Evolutionary conservation across 2,797 vertebrate species (phyloP), one percentile per base, ranked within the genome.

Genomic region (Paedocypris micromegethes): DNA sequence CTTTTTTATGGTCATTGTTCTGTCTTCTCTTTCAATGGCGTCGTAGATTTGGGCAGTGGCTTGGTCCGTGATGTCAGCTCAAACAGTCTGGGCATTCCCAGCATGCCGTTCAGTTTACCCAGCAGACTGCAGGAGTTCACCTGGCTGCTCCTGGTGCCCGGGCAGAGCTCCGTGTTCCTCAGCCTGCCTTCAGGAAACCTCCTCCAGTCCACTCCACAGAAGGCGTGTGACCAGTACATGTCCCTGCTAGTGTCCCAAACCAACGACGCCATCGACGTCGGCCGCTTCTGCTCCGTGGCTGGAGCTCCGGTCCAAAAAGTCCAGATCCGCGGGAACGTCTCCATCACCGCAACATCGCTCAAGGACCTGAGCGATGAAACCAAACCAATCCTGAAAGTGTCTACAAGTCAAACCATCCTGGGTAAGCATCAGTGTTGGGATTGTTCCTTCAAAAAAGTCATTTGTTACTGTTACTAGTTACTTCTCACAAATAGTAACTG

Each of bases 281-380:
- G 96, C 5, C 71, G 81, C 3, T 98, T 95, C 84, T 98, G 96
- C 79, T 82, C 79, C 0, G 74, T 80, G 0, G 5, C 3, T 23
- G 47, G 66, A 8, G 94, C 95, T 40, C 73, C 78, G 23, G 89
- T 97, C 59, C 77, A 90, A 76, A 93, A 87, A 70, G 77, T 99
- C 75, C 92, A 92, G 82, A 80, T 94, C 75, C 89, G 88, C 46
- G 79, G 89, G 66, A 93, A 93, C 7, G 9, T 92, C 67, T 90
- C 91, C 0, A 65, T 99, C 81, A 90, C 87, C 0, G 83, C 89
- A 38, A 82, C 42, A 3, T 50, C 60, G 0, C 78, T 68, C 4
- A 49, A 23, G 45, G 83, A 89, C 68, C 66, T 85, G n/a, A 84
- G 66, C 2, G 87, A 80, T 1, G 76, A 43, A 7, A 41, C 2